Conservation (phyloP, 2,113 vertebrate genomes). For the Calonectris borealis region DNA sequence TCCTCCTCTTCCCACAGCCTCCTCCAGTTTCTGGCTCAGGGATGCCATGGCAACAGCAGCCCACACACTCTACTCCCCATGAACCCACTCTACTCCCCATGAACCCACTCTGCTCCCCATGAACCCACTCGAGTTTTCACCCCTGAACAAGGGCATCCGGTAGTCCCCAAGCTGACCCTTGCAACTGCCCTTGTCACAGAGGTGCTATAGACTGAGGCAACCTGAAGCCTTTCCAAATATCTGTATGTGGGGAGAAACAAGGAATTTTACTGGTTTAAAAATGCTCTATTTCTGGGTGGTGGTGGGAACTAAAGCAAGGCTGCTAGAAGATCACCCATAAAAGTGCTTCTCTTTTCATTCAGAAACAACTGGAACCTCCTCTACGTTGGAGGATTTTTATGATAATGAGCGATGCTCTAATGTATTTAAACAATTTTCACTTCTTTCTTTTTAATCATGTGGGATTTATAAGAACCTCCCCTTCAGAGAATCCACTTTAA, state of each 20-base stretch:
- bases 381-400: not conserved
- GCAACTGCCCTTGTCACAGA: not conserved
- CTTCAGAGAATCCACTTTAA: not conserved
- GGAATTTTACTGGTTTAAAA: not conserved
- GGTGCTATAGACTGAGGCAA: not conserved
- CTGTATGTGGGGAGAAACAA: not conserved
- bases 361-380: not conserved
- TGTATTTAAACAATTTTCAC: not conserved
- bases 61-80: not conserved
- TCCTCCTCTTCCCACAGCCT: not conserved
- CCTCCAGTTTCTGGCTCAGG: not conserved
- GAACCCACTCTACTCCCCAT: not conserved
- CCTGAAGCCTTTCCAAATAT: not conserved
- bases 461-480: not conserved
- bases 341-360: not conserved
- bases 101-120: not conserved
- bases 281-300: not conserved
- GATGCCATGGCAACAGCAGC: rapidly evolving
- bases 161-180: not conserved
- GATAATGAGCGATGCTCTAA: not conserved
- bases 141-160: not conserved
- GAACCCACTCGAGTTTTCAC: not conserved
- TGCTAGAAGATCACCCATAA: not conserved
- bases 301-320: not conserved
- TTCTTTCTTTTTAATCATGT: not conserved